Conservation (phyloP, 2,797 vertebrate species). For the Carcharodon carcharias region DNA sequence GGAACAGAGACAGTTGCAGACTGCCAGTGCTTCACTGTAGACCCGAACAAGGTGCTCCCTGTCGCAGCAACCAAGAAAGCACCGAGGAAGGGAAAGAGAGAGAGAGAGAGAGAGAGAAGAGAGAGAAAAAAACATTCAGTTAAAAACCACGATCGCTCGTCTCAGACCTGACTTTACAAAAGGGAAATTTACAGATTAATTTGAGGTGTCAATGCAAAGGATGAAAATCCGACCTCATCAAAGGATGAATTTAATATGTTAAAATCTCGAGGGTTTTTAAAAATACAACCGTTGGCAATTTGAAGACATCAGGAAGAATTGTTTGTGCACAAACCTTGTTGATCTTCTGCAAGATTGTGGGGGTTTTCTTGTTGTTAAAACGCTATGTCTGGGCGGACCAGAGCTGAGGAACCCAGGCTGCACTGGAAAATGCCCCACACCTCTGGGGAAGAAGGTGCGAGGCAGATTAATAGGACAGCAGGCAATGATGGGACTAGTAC, state of each 20-base stretch:
- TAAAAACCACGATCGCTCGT: neutral
- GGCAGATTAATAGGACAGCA: constrained; percentile 46
- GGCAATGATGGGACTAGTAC: constrained; percentile 53
- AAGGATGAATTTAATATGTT: neutral
- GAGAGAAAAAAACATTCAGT: constrained; percentile 10
- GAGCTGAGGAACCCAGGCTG: constrained; percentile 59
- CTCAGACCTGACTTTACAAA: constrained; percentile 25
- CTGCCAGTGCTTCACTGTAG: constrained; percentile 5
- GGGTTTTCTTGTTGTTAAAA: neutral
- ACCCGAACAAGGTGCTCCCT: neutral
- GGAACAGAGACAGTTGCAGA: neutral
- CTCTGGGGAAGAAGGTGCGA: constrained; percentile 48
- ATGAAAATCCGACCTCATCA: neutral
- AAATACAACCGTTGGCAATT: constrained; percentile 19
- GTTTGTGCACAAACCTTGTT: neutral
- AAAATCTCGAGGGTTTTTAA: neutral
- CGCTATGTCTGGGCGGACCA: constrained; percentile 68
- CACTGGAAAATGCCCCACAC: constrained; percentile 52
- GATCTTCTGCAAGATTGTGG: constrained; percentile 1
- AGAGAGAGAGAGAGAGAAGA: neutral
- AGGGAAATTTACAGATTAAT: constrained; percentile 33
- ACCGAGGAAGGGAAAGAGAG: neutral
- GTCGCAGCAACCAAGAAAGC: neutral
- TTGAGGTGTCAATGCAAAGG: neutral
- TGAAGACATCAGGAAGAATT: constrained; percentile 36